Evolutionary conservation across 1,140 invertebrate species (phyloP), one percentile per base, ranked within the genome.

Genomic region (Agraylea sexmaculata): DNA sequence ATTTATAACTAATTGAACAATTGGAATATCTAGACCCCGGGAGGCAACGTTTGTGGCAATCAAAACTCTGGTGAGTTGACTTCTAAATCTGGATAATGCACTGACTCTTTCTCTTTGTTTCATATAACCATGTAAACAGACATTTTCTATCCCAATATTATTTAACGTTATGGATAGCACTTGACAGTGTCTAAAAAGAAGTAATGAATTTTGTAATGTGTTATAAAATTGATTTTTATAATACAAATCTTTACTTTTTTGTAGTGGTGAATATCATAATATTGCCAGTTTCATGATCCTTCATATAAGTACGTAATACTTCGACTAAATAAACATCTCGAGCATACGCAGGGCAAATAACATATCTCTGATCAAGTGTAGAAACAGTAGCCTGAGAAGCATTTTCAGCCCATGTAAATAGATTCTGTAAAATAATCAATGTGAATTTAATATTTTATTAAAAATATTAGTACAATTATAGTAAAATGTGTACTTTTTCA

Each of bases 1-100:
- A 67, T 99, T 98, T 1, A 99, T 77, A 0, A 99, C 87, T 42
- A 97, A 66, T 57, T 94, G 77, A 2, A 97, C 90, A 37, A 80
- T 74, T 2, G 84, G 83, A 56, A 92, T 88, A 53, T 90, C 87
- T 15, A 92, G 62, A 51, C 93, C 93, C 67, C 93, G 73, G 47
- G 90, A 88, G 1, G 92, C 94, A 1, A 99, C 88, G 71, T 98
- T 91, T 15, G 95, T 99, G 3, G 94, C 90, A 38, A 99, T 82
- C 2, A 99, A 67, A 18, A 95, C 91, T 44, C 83, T 83, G 2
- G 80, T 69, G 16, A 77, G 70, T 55, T 86, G 84, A 1, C 87
- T 89, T 54, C 90, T 85, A 57, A 96, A 96, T 56, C 78, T 80
- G 21, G 75, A 72, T 2, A 96, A 64, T 0, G 88, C 75, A 8